Percentiles rank a stretch among this genome's conserved stretches.
These are phyloP conservation scores for Mobula birostris DNA, from an alignment of 2,113 vertebrate genomes.

Conservation along the genomic window DNA sequence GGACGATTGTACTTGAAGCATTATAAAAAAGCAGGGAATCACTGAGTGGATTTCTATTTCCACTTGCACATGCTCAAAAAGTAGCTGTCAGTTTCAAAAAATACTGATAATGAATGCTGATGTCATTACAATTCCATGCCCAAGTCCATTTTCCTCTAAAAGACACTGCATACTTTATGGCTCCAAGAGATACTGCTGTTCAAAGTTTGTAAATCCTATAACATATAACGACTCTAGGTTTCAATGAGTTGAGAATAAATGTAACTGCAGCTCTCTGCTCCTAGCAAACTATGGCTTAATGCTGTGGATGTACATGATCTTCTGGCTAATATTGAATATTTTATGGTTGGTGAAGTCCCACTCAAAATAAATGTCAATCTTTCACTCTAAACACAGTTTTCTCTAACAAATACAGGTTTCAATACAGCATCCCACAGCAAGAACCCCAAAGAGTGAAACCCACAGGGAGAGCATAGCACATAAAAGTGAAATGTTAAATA, in stretches of 20 bases:
- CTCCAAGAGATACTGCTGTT: neutral
- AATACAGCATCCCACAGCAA: neutral
- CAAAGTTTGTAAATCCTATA: neutral
- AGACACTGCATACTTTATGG: neutral
- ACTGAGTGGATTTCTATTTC: no score
- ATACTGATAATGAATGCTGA: no score
- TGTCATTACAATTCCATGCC: no score
- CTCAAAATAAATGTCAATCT: neutral
- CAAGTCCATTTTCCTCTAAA: neutral
- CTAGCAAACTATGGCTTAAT: neutral
- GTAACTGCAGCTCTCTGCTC: neutral
- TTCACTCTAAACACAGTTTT: neutral
- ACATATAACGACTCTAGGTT: neutral
- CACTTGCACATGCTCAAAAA: no score
- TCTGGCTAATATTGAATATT: neutral
- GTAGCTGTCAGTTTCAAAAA: no score
- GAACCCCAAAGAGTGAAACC: constrained; percentile 42
- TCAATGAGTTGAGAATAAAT: neutral
- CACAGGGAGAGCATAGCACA: constrained; percentile 53
- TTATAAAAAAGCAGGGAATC: no score
- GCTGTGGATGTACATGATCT: neutral
- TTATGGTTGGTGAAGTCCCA: neutral
- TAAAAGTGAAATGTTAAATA: constrained; percentile 61
- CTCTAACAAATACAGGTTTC: constrained; percentile 39
- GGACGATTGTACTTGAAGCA: no score